Percentiles rank a stretch among this genome's conserved stretches.
phyloP scores from a whole-genome alignment of 2,113 vertebrate genomes.

The Lycaon pictus region DNA sequence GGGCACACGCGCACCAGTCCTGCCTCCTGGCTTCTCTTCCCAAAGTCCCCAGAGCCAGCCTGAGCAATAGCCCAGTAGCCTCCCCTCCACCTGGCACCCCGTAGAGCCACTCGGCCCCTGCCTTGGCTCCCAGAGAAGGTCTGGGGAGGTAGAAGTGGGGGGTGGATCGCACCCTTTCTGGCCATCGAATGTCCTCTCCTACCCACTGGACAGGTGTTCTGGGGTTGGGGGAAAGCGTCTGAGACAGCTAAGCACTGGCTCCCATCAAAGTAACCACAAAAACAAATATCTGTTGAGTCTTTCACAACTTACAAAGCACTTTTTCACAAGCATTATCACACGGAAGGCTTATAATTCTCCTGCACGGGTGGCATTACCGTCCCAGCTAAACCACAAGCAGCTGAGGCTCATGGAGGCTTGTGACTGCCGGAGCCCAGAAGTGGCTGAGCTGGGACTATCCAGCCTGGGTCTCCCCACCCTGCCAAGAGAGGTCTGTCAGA shows the following conservation, averaged over 20 bases:
- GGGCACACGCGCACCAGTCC: background rate
- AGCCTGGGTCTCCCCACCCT: background rate
- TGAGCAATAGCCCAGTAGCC: background rate
- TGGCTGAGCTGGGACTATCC: background rate
- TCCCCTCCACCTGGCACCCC: background rate
- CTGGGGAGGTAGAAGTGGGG: background rate
- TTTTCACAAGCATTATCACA: background rate
- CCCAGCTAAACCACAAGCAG: conserved; percentile 56
- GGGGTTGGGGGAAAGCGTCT: background rate
- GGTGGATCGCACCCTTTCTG: background rate
- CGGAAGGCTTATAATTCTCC: conserved; percentile 59
- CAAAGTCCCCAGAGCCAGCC: background rate
- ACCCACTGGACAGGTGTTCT: background rate
- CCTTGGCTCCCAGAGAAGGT: background rate
- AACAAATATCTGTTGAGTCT: background rate
- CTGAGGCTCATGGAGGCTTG: fast-evolving
- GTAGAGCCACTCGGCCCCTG: background rate
- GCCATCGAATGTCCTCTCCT: background rate
- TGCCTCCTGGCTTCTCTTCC: conserved; percentile 11
- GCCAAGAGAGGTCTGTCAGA: background rate
- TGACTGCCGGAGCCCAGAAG: background rate
- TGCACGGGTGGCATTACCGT: background rate
- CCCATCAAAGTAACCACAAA: conserved; percentile 20
- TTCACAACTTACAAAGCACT: conserved; percentile 20
- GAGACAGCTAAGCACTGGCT: background rate